Evolutionary conservation across 2,888 invertebrate species (phyloP).

Genomic region (Bunonema sp.): DNA sequence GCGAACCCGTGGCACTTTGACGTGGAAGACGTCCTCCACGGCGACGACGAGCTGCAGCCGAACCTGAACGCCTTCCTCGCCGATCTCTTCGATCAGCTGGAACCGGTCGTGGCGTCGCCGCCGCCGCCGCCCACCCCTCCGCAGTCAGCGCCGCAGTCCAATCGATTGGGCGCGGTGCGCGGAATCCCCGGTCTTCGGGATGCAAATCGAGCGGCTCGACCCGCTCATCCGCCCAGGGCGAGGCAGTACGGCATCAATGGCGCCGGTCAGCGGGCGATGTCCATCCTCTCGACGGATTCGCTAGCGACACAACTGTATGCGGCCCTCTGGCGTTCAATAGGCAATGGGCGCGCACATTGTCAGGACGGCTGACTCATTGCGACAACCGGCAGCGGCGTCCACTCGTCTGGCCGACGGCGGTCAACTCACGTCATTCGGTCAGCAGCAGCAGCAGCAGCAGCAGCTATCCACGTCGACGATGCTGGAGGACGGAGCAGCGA

Average conservation of each 20-base stretch:
- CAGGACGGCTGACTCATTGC: constrained; percentile 10
- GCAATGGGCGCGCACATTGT: no score
- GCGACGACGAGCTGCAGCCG: constrained; percentile 39
- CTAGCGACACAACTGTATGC: constrained; percentile 9
- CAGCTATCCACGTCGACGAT: no score
- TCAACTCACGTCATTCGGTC: no score
- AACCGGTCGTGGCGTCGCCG: constrained; percentile 15
- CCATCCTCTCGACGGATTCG: constrained; percentile 13
- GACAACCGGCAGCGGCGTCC: constrained; percentile 1
- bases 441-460: no score
- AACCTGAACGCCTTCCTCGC: constrained; percentile 45
- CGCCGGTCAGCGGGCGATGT: constrained; percentile 9
- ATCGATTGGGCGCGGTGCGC: no score
- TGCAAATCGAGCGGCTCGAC: constrained; percentile 25
- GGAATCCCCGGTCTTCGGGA: constrained; percentile 30
- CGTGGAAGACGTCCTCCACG: constrained; percentile 48
- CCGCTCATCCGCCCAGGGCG: constrained; percentile 20
- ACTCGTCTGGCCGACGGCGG: constrained; percentile 2
- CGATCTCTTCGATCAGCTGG: constrained; percentile 47
- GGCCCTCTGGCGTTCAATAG: no score
- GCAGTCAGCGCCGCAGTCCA: no score
- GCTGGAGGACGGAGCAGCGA: no score
- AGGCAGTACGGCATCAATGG: constrained; percentile 4
- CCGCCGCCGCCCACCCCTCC: constrained; percentile 3
- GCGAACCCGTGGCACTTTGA: constrained; percentile 46